A percentile compares a stretch with the other conserved stretches of the same genome.
phyloP scores from a whole-genome alignment of 2,113 vertebrate species.

The Leptocoma aspasia region DNA sequence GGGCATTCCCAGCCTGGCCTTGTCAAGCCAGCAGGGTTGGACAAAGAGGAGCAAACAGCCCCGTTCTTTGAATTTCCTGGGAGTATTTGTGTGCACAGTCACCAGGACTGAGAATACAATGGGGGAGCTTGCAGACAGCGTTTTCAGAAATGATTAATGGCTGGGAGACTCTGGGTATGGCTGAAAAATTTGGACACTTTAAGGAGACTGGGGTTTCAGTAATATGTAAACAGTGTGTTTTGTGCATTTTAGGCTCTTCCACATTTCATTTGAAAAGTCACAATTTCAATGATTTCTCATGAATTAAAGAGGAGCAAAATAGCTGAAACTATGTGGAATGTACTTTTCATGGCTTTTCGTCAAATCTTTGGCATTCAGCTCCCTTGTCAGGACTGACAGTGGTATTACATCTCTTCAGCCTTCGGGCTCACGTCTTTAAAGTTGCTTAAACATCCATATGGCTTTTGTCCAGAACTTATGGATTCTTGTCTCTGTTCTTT shows the following conservation, averaged over 20 bases:
- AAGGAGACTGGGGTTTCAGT: neutral
- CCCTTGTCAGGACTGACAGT: constrained; percentile 5
- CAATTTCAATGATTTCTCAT: neutral
- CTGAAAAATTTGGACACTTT: neutral
- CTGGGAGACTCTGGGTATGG: neutral
- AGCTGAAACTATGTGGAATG: neutral
- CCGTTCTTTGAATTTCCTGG: neutral
- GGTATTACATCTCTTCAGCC: neutral
- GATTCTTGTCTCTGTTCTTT: neutral
- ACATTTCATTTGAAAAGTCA: neutral
- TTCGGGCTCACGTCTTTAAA: neutral
- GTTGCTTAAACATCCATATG: neutral
- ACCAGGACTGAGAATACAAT: neutral
- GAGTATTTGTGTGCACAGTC: neutral
- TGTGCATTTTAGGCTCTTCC: neutral
- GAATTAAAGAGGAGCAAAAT: constrained; percentile 3
- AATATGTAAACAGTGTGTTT: neutral
- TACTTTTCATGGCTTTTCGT: neutral
- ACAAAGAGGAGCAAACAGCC: neutral
- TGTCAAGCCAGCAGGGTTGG: neutral
- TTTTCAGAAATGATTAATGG: neutral
- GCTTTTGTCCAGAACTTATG: neutral
- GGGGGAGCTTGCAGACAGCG: neutral
- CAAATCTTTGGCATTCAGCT: neutral
- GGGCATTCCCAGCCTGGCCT: neutral